Base-by-base conservation (phyloP, 2,797 vertebrate genomes). In the Myripristis murdjan region DNA sequence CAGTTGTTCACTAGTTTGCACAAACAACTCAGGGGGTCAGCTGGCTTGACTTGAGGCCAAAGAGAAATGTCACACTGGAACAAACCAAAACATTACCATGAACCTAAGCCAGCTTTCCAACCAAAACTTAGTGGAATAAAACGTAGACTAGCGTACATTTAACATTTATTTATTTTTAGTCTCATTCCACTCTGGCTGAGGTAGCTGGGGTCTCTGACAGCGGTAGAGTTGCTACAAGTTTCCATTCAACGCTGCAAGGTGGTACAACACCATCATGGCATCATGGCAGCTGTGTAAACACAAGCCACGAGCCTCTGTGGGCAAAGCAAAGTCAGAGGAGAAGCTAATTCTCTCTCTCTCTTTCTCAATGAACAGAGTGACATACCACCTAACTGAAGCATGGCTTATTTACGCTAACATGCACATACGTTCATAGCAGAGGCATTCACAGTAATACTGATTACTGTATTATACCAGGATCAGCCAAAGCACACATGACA, bases 271-370 rank as follows among this genome's bases (percentile, higher is more conserved):
- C n/a, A n/a, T n/a, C 46, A 72, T 51, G 48, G 61, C 69, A 49
- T 37, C 7, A 39, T 62, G 37, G 58, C 79, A 88, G 85, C 84
- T 88, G 82, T 70, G 58, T 57, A 84, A 87, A 90, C 75, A 85
- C 0, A 3, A 66, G 18, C 44, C 22, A 47, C 9, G 15, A 80
- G 68, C 46, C 20, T 77, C 35, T 57, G 55, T 77, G 65, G 69
- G 65, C 35, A 57, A 73, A 84, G 64, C 26, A 68, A 64, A 57
- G 41, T 62, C 24, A 55, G 18, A 39, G 52, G 56, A 22, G 0
- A 70, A 62, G 26, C 46, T 66, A 70, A 72, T 68, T 58, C 56
- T 66, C 12, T 39, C 33, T 51, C 44, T 3, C 33, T 37, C 2
- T 6, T 18, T 37, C 16, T 64, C 6, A 5, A 4, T 52, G 16